Conservation (phyloP, 2,888 invertebrate species). For the Apomyelois bistriatella region DNA sequence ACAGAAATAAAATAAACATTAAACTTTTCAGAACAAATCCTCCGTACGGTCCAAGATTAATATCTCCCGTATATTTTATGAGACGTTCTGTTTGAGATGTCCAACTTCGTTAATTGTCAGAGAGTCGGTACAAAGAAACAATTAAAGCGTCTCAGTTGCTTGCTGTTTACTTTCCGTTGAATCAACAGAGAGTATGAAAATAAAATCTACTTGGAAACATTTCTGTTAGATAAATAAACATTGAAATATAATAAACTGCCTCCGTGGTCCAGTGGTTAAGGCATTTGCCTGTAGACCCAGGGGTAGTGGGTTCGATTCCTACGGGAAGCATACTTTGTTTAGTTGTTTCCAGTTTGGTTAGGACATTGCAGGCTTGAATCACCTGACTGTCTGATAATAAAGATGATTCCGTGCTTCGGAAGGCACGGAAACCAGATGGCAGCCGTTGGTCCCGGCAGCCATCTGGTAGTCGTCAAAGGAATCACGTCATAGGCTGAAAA, state of each 20-base stretch:
- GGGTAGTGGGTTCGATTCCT: too few relatives aligned
- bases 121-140: constrained; percentile 35
- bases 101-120: constrained; percentile 30
- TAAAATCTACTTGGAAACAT: neutral
- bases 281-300: too few relatives aligned
- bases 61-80: constrained; percentile 1
- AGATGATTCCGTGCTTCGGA: too few relatives aligned
- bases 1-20: neutral
- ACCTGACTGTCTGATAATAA: too few relatives aligned
- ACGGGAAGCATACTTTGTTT: too few relatives aligned
- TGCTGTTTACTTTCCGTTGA: constrained; percentile 27
- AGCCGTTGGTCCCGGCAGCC: too few relatives aligned
- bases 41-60: neutral
- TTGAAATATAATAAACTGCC: neutral
- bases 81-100: constrained; percentile 6
- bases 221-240: neutral
- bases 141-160: constrained; percentile 39
- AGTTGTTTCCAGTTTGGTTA: too few relatives aligned
- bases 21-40: neutral
- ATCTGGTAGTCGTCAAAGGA: too few relatives aligned
- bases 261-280: too few relatives aligned
- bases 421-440: too few relatives aligned
- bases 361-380: too few relatives aligned
- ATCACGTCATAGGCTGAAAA: too few relatives aligned
- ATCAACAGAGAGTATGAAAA: constrained; percentile 17